These are phyloP conservation scores for Prochilodus magdalenae DNA, from an alignment of 2,113 vertebrate genomes.

Conservation along the genomic window DNA sequence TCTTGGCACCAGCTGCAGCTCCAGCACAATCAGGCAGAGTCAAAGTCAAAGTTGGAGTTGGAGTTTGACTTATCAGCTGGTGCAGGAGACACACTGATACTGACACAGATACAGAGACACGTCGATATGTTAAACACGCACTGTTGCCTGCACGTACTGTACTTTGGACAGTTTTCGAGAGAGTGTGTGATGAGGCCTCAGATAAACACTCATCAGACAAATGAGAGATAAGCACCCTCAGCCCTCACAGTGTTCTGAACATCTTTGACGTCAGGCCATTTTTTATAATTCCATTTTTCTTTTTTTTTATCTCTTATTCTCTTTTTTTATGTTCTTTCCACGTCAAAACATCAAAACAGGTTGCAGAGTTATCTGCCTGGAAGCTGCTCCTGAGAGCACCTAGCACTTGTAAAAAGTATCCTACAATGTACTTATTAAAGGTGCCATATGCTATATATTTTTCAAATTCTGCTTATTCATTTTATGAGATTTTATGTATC, in stretches of 20 bases:
- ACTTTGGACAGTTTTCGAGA: constrained; percentile 46
- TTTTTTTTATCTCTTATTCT: no score
- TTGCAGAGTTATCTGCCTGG: no score
- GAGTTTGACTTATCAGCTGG: constrained; percentile 40
- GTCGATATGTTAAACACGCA: background rate
- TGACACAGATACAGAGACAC: constrained; percentile 23
- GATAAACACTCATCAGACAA: constrained; percentile 34
- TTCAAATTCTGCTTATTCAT: no score
- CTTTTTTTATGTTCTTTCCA: no score
- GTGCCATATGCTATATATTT: no score
- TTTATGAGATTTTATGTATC: no score
- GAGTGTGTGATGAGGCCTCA: constrained; percentile 34
- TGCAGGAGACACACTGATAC: constrained; percentile 26
- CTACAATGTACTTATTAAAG: no score
- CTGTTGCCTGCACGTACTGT: constrained; percentile 29
- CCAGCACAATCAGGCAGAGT: constrained; percentile 42
- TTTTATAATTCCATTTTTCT: background rate
- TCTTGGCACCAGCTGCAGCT: constrained; percentile 33
- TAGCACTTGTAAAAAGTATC: no score
- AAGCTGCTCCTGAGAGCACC: no score
- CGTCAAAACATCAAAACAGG: no score
- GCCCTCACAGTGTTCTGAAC: background rate
- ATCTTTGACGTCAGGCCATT: background rate
- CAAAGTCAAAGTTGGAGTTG: constrained; percentile 41
- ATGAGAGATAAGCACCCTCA: constrained; percentile 3